Percentiles rank a stretch among this genome's conserved stretches.
phyloP scores from a whole-genome alignment of 1,140 invertebrate genomes.

The Mamestra configurata region DNA sequence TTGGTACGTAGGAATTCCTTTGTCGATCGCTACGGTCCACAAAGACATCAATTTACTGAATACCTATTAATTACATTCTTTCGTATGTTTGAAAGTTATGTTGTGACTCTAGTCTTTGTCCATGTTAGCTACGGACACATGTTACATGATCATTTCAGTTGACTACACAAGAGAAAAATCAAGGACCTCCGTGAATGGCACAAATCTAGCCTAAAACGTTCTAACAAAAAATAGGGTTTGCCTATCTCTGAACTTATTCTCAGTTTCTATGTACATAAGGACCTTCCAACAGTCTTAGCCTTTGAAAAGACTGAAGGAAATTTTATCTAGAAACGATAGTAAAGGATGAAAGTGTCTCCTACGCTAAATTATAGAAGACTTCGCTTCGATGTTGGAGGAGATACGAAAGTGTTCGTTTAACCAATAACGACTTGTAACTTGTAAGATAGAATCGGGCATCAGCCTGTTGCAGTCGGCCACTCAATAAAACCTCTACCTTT shows the following conservation, averaged over 20 bases:
- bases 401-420: constrained; percentile 3
- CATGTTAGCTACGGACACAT: neutral
- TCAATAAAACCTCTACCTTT: neutral
- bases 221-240: neutral
- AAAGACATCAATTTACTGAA: constrained; percentile 35
- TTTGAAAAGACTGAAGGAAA: neutral
- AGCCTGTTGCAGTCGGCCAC: neutral
- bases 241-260: neutral
- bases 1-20: constrained; percentile 26
- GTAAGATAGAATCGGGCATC: neutral
- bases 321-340: neutral
- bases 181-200: neutral
- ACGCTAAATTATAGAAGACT: neutral
- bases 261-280: neutral
- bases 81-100: constrained; percentile 24
- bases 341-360: neutral
- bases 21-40: neutral
- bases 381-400: neutral
- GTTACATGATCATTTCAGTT: neutral
- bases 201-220: neutral
- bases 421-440: neutral
- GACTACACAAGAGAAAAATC: neutral
- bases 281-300: neutral
- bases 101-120: neutral
- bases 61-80: constrained; percentile 37